Conservation (phyloP, 2,888 invertebrate species). For the Apamea sordens region DNA sequence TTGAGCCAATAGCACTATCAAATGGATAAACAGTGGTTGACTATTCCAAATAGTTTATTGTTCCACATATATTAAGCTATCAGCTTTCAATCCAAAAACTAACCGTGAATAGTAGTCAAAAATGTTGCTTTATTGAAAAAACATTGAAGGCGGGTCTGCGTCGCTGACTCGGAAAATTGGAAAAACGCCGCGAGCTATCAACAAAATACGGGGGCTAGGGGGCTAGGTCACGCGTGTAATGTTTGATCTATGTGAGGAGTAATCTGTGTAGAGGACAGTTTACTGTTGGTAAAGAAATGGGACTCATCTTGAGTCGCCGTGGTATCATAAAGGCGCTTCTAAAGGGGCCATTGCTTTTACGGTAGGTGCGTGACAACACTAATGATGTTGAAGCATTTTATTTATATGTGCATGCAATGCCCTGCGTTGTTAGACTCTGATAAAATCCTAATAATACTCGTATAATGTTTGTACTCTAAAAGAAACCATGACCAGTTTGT, state of each 20-base stretch:
- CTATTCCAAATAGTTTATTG: neutral
- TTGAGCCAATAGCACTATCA: neutral
- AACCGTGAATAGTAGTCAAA: neutral
- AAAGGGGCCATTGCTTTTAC: too few relatives aligned
- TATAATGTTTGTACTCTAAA: neutral
- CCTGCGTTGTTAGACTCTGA: neutral
- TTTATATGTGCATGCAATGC: neutral
- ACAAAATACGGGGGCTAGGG: slow-evolving; percentile 8
- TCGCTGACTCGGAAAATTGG: slow-evolving; percentile 48
- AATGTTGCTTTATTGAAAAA: slow-evolving; percentile 46
- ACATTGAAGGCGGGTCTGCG: slow-evolving; percentile 7
- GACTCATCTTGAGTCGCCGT: neutral
- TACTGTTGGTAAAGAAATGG: slow-evolving; percentile 8
- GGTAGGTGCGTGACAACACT: too few relatives aligned
- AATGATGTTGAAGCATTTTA: too few relatives aligned
- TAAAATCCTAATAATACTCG: neutral
- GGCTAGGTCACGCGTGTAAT: slow-evolving; percentile 31
- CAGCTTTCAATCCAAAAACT: neutral
- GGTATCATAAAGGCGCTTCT: neutral
- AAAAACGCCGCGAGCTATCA: slow-evolving; percentile 30
- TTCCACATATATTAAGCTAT: neutral
- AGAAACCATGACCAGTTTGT: neutral
- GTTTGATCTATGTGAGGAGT: slow-evolving; percentile 12
- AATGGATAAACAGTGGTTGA: neutral
- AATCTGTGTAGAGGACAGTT: neutral